Base-by-base conservation (phyloP, 2,888 invertebrate genomes). In the Coenonympha arcania region DNA sequence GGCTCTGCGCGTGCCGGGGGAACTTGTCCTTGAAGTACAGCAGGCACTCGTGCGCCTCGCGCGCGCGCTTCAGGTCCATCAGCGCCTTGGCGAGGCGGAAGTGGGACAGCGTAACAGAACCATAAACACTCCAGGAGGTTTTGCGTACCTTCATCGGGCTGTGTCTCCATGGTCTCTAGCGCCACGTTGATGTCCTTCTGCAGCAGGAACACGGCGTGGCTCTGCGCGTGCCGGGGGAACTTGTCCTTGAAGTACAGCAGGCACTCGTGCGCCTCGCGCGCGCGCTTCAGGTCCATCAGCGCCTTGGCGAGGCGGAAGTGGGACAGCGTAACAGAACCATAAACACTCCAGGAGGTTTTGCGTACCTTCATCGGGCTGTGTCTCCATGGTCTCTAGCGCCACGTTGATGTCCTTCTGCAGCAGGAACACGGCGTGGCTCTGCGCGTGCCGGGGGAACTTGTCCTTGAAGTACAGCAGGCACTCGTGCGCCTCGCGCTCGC, bases 81-180 rank as follows among this genome's bases (percentile, higher is more conserved):
- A 96, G 87, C 13, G 94, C 93, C 66, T 93, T 89, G 49, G 92
- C 94, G 68, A 98, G 78, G 49, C 95, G 88, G 78, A 91, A 92
- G 65, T 91, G 90, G 0, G 91, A 90, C 76, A n/a, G n/a, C n/a
- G n/a, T n/a, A n/a, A n/a, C n/a, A n/a, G n/a, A n/a, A n/a, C n/a
- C n/a, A n/a, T n/a, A n/a, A n/a, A n/a, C n/a, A n/a, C n/a, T n/a
- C n/a, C n/a, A n/a, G n/a, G n/a, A n/a, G 15, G 16, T 6, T 8
- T 8, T 8, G 20, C 13, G 4, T 62, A 79, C 84, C 78, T 69
- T 81, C 85, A 55, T 83, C 82, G 0, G 73, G 73, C 37, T 73
- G 73, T 0, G 75, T 72, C 41, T 84, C 84, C 60, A 75, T 67
- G 4, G 58, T 69, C 56, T 83, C 85, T 4, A 88, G 60, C 0